phyloP scores from a whole-genome alignment of 1,140 invertebrate genomes.

The Coenobita brevimanus region DNA sequence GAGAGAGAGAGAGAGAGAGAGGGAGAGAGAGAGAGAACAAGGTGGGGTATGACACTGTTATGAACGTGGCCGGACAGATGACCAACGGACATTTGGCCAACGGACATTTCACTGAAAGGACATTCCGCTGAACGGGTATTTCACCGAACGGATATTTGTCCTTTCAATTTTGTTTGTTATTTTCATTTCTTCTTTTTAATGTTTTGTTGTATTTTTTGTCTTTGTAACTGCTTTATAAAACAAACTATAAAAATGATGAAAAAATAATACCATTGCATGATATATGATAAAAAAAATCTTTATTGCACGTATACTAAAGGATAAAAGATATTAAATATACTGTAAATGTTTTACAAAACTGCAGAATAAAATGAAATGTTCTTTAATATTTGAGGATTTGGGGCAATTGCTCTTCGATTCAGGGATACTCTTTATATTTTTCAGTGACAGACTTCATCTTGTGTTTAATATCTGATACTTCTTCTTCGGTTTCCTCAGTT shows the following conservation, averaged over 20 bases:
- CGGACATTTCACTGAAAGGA: not conserved
- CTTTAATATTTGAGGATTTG: not conserved
- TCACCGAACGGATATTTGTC: not conserved
- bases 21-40: too few species aligned
- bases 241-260: not conserved
- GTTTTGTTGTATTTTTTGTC: too few species aligned
- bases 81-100: not conserved
- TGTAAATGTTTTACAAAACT: not conserved
- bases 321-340: not conserved
- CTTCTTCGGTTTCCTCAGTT: slow-evolving; percentile 15
- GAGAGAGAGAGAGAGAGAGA: too few species aligned
- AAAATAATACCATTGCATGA: not conserved
- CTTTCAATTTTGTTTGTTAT: not conserved
- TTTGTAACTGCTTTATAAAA: not conserved
- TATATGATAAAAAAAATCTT: not conserved
- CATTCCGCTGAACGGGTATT: not conserved
- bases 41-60: too few species aligned
- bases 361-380: not conserved
- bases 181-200: not conserved
- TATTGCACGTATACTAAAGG: not conserved
- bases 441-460: slow-evolving; percentile 16
- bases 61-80: not conserved
- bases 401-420: not conserved
- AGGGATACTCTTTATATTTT: slow-evolving; percentile 20
- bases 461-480: slow-evolving; percentile 39